A percentile compares a stretch with the other conserved stretches of the same genome.
These are phyloP conservation scores for Hyaena hyaena DNA, from an alignment of 2,113 vertebrate species.

Conservation along the genomic window DNA sequence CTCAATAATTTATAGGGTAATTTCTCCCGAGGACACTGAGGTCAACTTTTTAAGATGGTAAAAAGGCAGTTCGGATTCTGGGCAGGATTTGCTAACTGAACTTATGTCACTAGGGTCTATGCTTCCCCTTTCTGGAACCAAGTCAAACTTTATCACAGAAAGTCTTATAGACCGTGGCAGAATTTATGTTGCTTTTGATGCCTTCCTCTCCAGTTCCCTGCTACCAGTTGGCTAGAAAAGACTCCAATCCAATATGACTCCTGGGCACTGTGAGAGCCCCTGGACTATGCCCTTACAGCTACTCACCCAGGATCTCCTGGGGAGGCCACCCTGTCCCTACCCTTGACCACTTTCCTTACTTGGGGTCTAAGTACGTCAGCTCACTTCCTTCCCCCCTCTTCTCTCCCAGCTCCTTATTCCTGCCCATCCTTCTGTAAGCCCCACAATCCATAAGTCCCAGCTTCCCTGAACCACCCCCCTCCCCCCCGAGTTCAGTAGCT, in stretches of 20 bases:
- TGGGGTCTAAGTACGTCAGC: background rate
- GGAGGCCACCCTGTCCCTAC: background rate
- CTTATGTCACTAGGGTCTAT: background rate
- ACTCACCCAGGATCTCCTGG: background rate
- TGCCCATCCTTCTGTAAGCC: background rate
- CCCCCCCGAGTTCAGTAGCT: background rate
- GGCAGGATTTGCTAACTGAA: background rate
- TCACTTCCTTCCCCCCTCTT: too few relatives aligned
- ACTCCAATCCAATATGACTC: background rate
- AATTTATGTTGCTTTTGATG: background rate
- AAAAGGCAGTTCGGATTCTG: background rate
- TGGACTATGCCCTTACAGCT: background rate
- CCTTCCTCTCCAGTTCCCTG: background rate
- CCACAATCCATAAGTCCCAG: background rate
- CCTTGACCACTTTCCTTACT: background rate
- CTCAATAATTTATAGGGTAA: background rate
- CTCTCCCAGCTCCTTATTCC: background rate
- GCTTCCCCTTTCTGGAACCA: background rate
- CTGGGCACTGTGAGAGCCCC: background rate
- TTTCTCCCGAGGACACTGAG: background rate
- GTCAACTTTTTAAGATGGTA: background rate
- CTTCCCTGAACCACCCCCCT: too few relatives aligned
- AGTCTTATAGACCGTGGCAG: background rate
- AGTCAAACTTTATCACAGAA: background rate
- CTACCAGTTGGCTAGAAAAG: background rate